A percentile compares a stretch with the other conserved stretches of the same genome.
phyloP scores from a whole-genome alignment of 2,888 invertebrate species.

The Candidula unifasciata region DNA sequence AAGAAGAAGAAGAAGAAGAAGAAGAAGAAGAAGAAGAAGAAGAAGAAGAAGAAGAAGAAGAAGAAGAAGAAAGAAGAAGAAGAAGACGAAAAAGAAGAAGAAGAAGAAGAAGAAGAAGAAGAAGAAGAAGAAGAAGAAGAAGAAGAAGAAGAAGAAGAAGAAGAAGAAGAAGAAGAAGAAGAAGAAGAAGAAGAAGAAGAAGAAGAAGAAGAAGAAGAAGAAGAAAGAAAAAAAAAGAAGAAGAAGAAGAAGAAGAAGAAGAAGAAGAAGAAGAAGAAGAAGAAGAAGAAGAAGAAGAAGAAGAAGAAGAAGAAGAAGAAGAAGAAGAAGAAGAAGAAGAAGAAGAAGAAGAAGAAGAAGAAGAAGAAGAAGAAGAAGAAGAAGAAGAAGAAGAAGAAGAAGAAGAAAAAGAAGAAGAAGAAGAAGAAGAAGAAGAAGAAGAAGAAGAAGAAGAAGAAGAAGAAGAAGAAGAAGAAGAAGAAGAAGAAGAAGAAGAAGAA shows the following conservation, averaged over 20 bases:
- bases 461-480: not conserved
- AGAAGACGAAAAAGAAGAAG: not conserved
- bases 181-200: slow-evolving; percentile 18
- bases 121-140: not conserved
- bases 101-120: slow-evolving; percentile 1
- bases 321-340: not conserved
- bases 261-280: slow-evolving; percentile 10
- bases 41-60: not conserved
- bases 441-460: not conserved
- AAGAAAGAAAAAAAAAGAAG: slow-evolving; percentile 20
- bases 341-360: not conserved
- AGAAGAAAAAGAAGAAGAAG: not conserved
- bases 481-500: not conserved
- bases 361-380: not conserved
- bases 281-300: not conserved
- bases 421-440: not conserved
- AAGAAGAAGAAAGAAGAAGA: not conserved
- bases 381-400: not conserved
- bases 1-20: slow-evolving; percentile 6
- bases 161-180: slow-evolving; percentile 25
- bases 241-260: slow-evolving; percentile 19
- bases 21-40: slow-evolving; percentile 5
- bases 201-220: slow-evolving; percentile 22
- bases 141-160: not conserved
- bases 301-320: not conserved